These are phyloP conservation scores for Palythoa grandis DNA, from an alignment of 92 coral and sea anemone species.

Conservation along the genomic window DNA sequence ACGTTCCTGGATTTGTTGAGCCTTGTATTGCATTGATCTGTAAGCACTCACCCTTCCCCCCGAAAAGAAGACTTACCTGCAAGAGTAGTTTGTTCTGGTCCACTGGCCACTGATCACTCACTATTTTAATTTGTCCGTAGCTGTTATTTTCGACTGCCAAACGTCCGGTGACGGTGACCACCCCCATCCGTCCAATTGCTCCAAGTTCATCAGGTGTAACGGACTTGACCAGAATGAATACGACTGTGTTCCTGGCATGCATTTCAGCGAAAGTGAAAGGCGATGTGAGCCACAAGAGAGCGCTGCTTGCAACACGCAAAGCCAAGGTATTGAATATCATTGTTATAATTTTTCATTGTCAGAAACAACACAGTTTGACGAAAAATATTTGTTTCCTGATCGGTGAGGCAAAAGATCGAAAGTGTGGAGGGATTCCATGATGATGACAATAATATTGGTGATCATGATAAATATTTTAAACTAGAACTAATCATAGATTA, in stretches of 20 bases:
- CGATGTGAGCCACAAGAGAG: not conserved
- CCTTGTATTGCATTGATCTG: too few relatives aligned
- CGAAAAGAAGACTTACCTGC: too few relatives aligned
- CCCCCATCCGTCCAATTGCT: slow-evolving; percentile 23
- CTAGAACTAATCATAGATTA: too few relatives aligned
- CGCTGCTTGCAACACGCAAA: not conserved
- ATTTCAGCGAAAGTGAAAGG: not conserved
- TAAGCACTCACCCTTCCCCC: too few relatives aligned
- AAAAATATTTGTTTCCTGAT: too few relatives aligned
- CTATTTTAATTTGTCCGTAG: not conserved
- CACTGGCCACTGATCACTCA: not conserved
- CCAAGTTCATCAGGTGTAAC: slow-evolving; percentile 29
- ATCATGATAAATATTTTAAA: too few relatives aligned
- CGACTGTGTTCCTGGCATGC: slow-evolving; percentile 6
- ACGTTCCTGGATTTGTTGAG: too few relatives aligned
- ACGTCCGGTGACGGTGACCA: slow-evolving; percentile 11
- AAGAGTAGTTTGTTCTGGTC: not conserved
- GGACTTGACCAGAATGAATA: not conserved
- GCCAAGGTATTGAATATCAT: not conserved
- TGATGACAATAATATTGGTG: too few relatives aligned
- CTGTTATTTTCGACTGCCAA: slow-evolving; percentile 15
- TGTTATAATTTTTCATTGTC: too few relatives aligned
- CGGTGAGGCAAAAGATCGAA: too few relatives aligned
- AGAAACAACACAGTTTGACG: too few relatives aligned
- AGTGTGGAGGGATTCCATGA: too few relatives aligned